A percentile compares a stretch with the other conserved stretches of the same genome.
Evolutionary conservation across 2,113 vertebrate genomes (phyloP).

Genomic region (Lamprotornis superbus): DNA sequence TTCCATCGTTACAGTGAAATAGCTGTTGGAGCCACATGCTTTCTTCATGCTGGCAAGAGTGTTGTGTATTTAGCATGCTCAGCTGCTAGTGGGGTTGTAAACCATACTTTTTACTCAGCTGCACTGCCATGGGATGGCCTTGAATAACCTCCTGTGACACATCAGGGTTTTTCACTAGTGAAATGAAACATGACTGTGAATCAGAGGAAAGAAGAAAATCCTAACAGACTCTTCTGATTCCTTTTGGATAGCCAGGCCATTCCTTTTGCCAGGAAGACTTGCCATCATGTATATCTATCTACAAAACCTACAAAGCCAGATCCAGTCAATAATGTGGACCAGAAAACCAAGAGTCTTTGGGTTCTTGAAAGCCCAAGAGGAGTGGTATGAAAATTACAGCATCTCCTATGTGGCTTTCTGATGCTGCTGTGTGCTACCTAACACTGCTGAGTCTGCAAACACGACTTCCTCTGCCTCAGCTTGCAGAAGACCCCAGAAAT

Average conservation of each 20-base stretch:
- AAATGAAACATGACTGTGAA: slow-evolving; percentile 14
- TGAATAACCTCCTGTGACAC: slow-evolving; percentile 49
- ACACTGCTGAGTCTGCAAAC: not conserved
- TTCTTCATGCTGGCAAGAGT: slow-evolving; percentile 7
- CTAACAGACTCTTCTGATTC: not conserved
- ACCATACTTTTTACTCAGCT: slow-evolving; percentile 13
- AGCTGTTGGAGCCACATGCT: not conserved
- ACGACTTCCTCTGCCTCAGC: not conserved
- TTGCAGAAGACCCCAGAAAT: not conserved
- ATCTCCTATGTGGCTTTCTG: not conserved
- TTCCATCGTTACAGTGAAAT: not conserved
- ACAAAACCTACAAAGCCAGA: not conserved
- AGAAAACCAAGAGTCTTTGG: not conserved
- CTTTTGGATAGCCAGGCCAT: not conserved
- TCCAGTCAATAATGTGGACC: not conserved
- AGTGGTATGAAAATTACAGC: not conserved
- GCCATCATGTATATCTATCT: not conserved
- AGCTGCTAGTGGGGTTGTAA: slow-evolving; percentile 17
- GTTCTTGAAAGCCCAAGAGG: not conserved
- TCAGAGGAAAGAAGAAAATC: not conserved
- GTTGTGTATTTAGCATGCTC: slow-evolving; percentile 40
- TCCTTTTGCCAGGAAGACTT: not conserved
- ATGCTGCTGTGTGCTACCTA: not conserved
- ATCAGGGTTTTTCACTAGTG: slow-evolving; percentile 30
- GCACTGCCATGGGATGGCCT: not conserved